These are phyloP conservation scores for Tonatia bakeri DNA, from an alignment of 2,113 vertebrate genomes.

Conservation along the genomic window DNA sequence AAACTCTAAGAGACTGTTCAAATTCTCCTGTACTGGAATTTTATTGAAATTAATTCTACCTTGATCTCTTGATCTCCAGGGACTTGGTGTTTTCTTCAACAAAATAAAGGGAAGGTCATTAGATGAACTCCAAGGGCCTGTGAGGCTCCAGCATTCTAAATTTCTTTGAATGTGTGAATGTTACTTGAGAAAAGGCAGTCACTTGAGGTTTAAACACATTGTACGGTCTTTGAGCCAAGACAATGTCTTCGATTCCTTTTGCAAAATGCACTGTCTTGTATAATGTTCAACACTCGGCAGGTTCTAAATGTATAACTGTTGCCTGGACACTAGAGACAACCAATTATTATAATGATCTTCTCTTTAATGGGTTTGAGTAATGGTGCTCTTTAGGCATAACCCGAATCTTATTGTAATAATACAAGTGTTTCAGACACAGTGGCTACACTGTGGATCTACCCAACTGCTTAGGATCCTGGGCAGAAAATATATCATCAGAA, in stretches of 20 bases:
- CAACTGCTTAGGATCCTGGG: not conserved
- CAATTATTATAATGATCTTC: not conserved
- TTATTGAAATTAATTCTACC: slow-evolving; percentile 33
- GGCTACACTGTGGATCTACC: not conserved
- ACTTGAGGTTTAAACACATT: not conserved
- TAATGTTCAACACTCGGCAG: not conserved
- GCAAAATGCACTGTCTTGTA: not conserved
- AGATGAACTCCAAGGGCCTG: not conserved
- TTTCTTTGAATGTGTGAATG: not conserved
- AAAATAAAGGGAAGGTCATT: not conserved
- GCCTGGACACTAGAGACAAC: not conserved
- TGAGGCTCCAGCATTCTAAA: not conserved
- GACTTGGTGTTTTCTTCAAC: not conserved
- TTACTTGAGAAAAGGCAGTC: not conserved
- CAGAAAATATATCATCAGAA: not conserved
- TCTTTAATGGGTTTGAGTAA: not conserved
- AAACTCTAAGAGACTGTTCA: not conserved
- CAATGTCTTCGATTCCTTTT: not conserved
- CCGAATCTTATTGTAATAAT: not conserved
- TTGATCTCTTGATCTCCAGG: not conserved
- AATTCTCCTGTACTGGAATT: not conserved
- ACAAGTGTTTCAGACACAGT: not conserved
- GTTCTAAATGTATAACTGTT: not conserved
- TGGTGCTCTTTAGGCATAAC: not conserved
- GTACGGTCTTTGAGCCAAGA: not conserved